Evolutionary conservation across 2,113 vertebrate species (phyloP), one percentile per base, ranked within the genome.

Genomic region (Antigone vipio): DNA sequence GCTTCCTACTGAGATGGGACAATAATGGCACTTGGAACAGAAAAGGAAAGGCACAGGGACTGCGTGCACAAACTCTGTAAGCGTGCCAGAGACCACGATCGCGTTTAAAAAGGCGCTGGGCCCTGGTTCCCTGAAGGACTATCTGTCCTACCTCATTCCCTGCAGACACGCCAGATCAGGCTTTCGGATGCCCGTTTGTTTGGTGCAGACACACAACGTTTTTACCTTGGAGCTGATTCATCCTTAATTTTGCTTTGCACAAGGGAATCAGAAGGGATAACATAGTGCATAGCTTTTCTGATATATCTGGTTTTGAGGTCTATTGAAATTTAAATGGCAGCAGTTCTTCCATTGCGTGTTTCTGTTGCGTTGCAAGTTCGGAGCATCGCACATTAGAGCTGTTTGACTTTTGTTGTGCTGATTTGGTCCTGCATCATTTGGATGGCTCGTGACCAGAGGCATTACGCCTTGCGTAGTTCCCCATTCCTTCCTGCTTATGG

Each of bases 391-490:
- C 98, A 97, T 72, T 97, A 97, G 94, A 98, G 97, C 96, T 98
- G 98, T 98, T 94, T 98, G 86, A 98, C 98, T 21, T 98, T 98
- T 59, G 95, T 97, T 62, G 93, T 98, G 89, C 95, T 98, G 86
- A 95, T 98, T 67, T 98, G 98, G 98, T 98, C 98, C 15, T 98
- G 98, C 63, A 91, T 97, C 27, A 97, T 97, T 58, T 97, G 98
- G 98, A 97, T 98, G 98, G 96, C 98, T 97, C 42, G 88, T 42
- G 97, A 99, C 94, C 97, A 98, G 7, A 91, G 98, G n/a, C 95
- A 55, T 6, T 98, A 96, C 19, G 98, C 98, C 93, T 98, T 99
- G 98, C 95, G 97, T 74, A 98, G 98, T 26, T 98, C 98, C 22
- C 98, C 98, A 7, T 98, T 99, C 95, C 98, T 99, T 95, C 98